Evolutionary conservation across 1,140 invertebrate genomes (phyloP).

Genomic region (Bombyx mandarina): DNA sequence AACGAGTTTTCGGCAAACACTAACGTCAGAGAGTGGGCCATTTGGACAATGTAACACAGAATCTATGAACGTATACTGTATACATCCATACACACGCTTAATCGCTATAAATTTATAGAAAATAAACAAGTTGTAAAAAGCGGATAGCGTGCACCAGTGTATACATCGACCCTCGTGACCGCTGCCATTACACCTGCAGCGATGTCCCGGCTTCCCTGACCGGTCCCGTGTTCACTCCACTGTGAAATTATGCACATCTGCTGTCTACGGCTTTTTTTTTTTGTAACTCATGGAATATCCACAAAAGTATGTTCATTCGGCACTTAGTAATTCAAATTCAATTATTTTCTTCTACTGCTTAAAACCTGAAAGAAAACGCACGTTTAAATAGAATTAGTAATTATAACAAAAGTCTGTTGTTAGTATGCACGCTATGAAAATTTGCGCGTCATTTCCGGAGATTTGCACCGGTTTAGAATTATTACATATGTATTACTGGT

Average conservation of each 20-base stretch:
- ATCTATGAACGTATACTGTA: not conserved
- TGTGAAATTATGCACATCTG: conserved; percentile 60
- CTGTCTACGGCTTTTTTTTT: conserved; percentile 14
- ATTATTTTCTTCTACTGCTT: too few species aligned
- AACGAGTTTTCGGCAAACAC: conserved; percentile 31
- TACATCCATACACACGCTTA: not conserved
- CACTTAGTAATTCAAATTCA: too few species aligned
- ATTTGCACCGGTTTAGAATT: too few species aligned
- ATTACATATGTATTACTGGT: too few species aligned
- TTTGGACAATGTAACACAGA: conserved; percentile 31
- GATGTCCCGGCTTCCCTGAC: conserved; percentile 34
- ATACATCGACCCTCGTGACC: not conserved
- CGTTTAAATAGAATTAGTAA: too few species aligned
- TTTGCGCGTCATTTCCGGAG: too few species aligned
- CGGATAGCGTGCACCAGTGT: not conserved
- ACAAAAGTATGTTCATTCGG: not conserved
- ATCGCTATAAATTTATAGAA: not conserved
- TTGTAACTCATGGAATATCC: not conserved
- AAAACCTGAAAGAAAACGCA: too few species aligned
- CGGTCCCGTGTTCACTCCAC: conserved; percentile 45
- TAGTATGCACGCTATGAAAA: too few species aligned
- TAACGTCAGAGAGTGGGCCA: conserved; percentile 35
- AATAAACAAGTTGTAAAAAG: not conserved
- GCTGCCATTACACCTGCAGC: conserved; percentile 32
- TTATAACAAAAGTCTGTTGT: too few species aligned